These are phyloP conservation scores for Craseonycteris thonglongyai DNA, from an alignment of 2,113 vertebrate genomes.

Conservation along the genomic window DNA sequence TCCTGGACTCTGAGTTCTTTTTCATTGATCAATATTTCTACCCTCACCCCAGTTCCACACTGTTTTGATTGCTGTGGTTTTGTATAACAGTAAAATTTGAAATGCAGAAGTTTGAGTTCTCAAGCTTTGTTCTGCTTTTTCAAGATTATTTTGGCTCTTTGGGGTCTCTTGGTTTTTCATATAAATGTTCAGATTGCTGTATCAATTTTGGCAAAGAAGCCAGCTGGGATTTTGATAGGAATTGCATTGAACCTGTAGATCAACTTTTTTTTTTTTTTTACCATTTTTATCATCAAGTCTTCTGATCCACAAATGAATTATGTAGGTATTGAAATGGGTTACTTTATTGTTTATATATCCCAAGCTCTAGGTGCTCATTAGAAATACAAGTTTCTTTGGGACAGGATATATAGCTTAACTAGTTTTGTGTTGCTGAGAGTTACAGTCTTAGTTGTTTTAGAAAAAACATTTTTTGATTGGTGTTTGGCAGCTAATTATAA, in stretches of 20 bases:
- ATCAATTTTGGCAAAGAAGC: background rate
- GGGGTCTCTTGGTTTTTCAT: background rate
- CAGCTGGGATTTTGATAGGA: background rate
- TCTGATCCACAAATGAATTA: background rate
- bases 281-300: background rate
- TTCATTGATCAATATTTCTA: background rate
- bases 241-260: background rate
- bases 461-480: background rate
- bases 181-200: background rate
- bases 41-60: background rate
- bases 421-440: background rate
- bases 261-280: too few species aligned
- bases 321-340: background rate
- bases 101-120: background rate
- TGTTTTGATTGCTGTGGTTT: background rate
- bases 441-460: background rate
- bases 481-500: constrained; percentile 10
- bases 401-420: background rate
- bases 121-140: background rate
- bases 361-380: background rate
- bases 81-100: background rate
- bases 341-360: background rate
- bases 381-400: background rate
- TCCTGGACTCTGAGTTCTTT: background rate
- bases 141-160: background rate